Evolutionary conservation across 2,113 vertebrate species (phyloP), one percentile per base, ranked within the genome.

Genomic region (Alligator mississippiensis): DNA sequence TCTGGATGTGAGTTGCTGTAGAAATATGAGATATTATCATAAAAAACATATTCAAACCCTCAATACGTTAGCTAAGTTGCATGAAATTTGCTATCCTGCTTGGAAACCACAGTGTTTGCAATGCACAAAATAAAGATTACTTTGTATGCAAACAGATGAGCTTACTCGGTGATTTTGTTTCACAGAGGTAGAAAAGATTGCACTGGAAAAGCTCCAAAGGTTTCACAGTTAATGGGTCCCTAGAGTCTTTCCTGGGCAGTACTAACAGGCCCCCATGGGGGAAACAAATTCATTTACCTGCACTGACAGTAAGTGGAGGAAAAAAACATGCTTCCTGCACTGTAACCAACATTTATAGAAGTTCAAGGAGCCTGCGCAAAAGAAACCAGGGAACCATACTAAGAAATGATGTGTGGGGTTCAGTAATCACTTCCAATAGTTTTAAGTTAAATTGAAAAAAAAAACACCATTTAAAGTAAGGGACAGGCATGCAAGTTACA

Each of bases 241-340:
- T 62, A 61, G 77, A 54, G 66, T 4, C 4, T 28, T 17, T 4
- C 9, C 62, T 68, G 54, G 66, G 25, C 22, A 30, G 38, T 78
- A 27, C 82, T 55, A 14, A 57, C 4, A 63, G n/a, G 62, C 62
- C 34, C 85, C 34, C 80, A 34, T n/a, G 16, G 18, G 38, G 64
- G 72, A 74, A 30, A 38, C 54, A 38, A 81, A 34, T 24, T 84
- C 63, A 55, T 74, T 88, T n/a, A 77, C 19, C 27, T 77, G 30
- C 38, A 38, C 7, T 62, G 54, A 24, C 5, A 3, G 9, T 25
- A 84, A 38, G 38, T 0, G 0, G 75, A 80, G 0, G 2, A 74
- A 63, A 30, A 59, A 22, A n/a, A 27, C 0, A 0, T 81, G 70
- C 81, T 57, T 59, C 61, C 58, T 38, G 38, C 38, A 6, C 38